Evolutionary conservation across 1,140 invertebrate genomes (phyloP).

Genomic region (Lepidostoma basale): DNA sequence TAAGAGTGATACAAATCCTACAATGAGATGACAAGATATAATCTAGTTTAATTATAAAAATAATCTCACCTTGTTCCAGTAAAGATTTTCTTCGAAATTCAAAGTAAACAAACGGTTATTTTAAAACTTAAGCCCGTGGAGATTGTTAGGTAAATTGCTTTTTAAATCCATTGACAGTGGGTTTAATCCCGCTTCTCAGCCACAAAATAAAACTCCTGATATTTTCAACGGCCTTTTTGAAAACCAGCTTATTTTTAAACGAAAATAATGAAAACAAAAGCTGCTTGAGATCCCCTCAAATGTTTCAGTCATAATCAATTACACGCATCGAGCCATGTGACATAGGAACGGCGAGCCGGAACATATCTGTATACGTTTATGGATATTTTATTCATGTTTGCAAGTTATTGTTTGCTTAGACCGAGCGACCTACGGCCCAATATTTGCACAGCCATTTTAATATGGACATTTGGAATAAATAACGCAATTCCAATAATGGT

Average conservation of each 20-base stretch:
- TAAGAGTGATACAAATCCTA: too few species aligned
- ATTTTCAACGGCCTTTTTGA: too few species aligned
- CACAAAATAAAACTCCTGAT: too few species aligned
- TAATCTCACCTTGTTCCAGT: too few species aligned
- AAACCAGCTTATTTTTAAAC: background rate
- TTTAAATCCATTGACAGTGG: too few species aligned
- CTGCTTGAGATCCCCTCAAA: conserved; percentile 1
- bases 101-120: too few species aligned
- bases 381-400: conserved; percentile 24
- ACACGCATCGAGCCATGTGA: background rate
- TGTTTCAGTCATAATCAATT: conserved; percentile 15
- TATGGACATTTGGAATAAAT: background rate
- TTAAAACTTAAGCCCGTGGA: too few species aligned
- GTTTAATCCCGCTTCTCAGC: too few species aligned
- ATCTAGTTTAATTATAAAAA: too few species aligned
- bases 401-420: conserved; percentile 11
- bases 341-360: conserved; percentile 1
- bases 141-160: too few species aligned
- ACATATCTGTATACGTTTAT: conserved; percentile 10
- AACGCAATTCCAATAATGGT: background rate
- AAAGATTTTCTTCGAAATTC: too few species aligned
- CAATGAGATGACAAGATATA: too few species aligned
- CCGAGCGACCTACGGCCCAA: background rate
- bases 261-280: background rate
- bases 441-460: conserved; percentile 17